Evolutionary conservation across 2,113 vertebrate species (phyloP).

Genomic region (Burhinus bistriatus): DNA sequence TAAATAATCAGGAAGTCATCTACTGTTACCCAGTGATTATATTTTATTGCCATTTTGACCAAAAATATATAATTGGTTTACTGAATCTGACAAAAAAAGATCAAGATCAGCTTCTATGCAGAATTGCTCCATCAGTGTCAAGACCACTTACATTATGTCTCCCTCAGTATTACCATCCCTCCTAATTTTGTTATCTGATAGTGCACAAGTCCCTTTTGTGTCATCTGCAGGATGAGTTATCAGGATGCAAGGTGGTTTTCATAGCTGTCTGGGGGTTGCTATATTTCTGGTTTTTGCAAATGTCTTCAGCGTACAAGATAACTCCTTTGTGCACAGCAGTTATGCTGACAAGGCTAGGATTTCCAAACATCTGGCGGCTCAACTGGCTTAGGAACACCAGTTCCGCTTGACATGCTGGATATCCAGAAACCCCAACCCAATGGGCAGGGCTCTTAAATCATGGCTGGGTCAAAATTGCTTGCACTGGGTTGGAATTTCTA

Average conservation of each 20-base stretch:
- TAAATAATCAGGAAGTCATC: background rate
- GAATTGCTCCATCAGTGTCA: conserved; percentile 17
- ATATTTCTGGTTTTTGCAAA: background rate
- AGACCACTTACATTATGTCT: background rate
- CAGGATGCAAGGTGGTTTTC: background rate
- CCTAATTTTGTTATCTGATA: background rate
- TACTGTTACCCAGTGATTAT: background rate
- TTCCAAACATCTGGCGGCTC: background rate
- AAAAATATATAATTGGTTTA: background rate
- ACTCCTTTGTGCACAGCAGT: background rate
- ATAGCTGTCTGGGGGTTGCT: background rate
- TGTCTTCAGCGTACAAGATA: background rate
- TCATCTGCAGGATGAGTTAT: background rate
- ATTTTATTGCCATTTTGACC: background rate
- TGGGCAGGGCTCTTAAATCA: background rate
- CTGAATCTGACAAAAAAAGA: background rate
- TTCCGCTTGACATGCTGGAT: background rate
- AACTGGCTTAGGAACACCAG: background rate
- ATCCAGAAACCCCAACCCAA: background rate
- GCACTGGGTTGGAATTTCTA: background rate
- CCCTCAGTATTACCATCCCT: background rate
- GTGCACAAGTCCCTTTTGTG: background rate
- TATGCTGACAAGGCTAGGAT: background rate
- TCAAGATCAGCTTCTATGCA: background rate
- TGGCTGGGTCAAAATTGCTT: background rate